Conservation (phyloP, 2,888 invertebrate species). For the Cybosia mesomella region DNA sequence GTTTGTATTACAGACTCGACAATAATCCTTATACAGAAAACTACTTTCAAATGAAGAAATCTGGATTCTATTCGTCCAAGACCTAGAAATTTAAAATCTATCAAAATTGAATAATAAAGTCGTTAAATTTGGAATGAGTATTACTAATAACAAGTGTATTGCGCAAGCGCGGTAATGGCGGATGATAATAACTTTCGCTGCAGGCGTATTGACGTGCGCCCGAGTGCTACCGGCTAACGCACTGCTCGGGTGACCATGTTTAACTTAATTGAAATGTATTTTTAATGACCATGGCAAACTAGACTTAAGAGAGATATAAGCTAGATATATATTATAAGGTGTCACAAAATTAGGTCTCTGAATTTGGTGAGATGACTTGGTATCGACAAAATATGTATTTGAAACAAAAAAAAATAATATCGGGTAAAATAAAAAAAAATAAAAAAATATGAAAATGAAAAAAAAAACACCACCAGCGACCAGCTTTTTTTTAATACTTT, state of each 20-base stretch:
- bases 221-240: constrained; percentile 63
- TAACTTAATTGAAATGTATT: background rate
- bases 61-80: background rate
- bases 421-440: too few species aligned
- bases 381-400: too few species aligned
- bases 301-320: too few species aligned
- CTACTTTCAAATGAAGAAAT: constrained; percentile 13
- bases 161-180: constrained; percentile 47
- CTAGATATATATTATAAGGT: too few species aligned
- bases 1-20: background rate
- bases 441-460: too few species aligned
- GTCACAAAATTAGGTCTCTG: too few species aligned
- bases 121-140: background rate
- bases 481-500: too few species aligned
- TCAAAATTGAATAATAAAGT: constrained; percentile 5
- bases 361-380: too few species aligned
- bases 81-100: background rate
- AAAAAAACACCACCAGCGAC: too few species aligned
- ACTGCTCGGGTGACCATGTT: constrained; percentile 52
- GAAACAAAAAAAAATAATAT: too few species aligned
- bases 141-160: constrained; percentile 24
- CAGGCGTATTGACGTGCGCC: constrained; percentile 53
- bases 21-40: constrained; percentile 1
- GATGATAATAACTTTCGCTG: constrained; percentile 70
- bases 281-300: too few species aligned